A percentile compares a stretch with the other conserved stretches of the same genome.
Evolutionary conservation across 2,113 vertebrate genomes (phyloP).

Genomic region (Triplophysa dalaica): DNA sequence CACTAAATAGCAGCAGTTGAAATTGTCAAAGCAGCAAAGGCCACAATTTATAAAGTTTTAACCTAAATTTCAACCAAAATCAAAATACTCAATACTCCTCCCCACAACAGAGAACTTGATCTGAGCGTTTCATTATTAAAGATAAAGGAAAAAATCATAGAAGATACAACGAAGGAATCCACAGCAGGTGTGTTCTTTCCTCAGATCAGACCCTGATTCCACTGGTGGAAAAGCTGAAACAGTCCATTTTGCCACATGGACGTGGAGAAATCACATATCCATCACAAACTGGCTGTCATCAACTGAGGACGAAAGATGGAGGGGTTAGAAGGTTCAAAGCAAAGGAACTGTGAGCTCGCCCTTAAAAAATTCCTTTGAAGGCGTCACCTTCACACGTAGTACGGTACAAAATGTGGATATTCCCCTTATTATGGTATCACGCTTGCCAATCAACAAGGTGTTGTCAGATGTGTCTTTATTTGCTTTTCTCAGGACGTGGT

Average conservation of each 20-base stretch:
- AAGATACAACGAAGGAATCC: not conserved
- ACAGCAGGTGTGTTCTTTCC: not conserved
- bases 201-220: not conserved
- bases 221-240: not conserved
- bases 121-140: conserved; percentile 23
- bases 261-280: conserved; percentile 50
- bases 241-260: conserved; percentile 4
- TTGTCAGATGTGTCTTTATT: conserved; percentile 26
- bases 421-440: conserved; percentile 4
- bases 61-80: conserved; percentile 3
- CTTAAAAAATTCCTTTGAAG: not conserved
- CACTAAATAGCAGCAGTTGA: not conserved
- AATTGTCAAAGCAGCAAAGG: not conserved
- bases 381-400: not conserved
- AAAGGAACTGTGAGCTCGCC: not conserved
- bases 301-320: conserved; percentile 31
- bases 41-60: not conserved
- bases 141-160: not conserved
- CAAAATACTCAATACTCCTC: conserved; percentile 18
- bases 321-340: conserved; percentile 15
- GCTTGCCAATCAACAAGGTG: not conserved
- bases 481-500: conserved; percentile 40
- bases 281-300: conserved; percentile 58
- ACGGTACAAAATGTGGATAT: conserved; percentile 11
- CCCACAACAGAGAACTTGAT: not conserved